These are phyloP conservation scores for Theretra japonica DNA, from an alignment of 2,888 invertebrate genomes.

Conservation along the genomic window DNA sequence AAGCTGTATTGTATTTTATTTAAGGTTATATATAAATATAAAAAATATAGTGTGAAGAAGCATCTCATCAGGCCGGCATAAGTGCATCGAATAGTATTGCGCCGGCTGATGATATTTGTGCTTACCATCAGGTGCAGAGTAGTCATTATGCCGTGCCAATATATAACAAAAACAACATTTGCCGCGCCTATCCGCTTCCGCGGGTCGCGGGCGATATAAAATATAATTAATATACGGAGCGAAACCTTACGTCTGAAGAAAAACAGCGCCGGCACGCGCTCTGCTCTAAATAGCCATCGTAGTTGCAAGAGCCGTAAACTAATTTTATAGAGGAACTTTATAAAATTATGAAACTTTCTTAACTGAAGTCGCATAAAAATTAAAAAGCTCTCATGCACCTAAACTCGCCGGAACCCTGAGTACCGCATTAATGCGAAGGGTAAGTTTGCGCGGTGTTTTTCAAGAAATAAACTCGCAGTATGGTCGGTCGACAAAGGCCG, in stretches of 20 bases:
- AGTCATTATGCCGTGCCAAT: too few species aligned
- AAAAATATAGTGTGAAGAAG: too few species aligned
- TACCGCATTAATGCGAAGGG: background rate
- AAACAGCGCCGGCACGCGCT: background rate
- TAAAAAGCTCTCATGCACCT: constrained; percentile 9
- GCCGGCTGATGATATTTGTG: too few species aligned
- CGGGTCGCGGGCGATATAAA: too few species aligned
- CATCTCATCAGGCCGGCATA: too few species aligned
- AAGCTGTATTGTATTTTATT: too few species aligned
- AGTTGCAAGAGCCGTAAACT: constrained; percentile 9
- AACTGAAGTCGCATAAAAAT: constrained; percentile 16
- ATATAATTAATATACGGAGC: background rate
- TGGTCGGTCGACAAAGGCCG: background rate
- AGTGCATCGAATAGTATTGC: too few species aligned
- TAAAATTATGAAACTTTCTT: constrained; percentile 7
- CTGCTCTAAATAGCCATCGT: background rate
- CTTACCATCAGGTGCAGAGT: too few species aligned
- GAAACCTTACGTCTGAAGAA: background rate
- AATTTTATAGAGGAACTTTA: constrained; percentile 5
- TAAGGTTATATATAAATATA: too few species aligned
- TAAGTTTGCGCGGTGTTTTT: background rate
- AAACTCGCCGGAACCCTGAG: background rate
- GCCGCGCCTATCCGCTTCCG: too few species aligned
- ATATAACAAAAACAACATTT: too few species aligned
- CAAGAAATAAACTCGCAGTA: background rate